Evolutionary conservation across 2,797 vertebrate species (phyloP).

Genomic region (Sitta carolinensis): DNA sequence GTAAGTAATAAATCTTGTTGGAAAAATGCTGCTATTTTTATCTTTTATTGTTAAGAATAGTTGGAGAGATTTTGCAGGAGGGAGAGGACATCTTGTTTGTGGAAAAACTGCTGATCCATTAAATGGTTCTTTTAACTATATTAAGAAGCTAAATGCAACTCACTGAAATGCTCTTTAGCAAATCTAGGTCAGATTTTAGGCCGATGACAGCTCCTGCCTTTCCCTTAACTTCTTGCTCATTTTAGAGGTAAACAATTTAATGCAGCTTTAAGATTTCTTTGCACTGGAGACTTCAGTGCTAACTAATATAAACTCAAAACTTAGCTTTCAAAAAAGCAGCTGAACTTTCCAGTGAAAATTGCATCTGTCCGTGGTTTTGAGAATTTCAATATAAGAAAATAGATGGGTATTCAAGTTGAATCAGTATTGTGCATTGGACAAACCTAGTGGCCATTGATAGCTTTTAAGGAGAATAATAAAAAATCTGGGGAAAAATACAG

Average conservation of each 20-base stretch:
- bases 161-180: not conserved
- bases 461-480: not conserved
- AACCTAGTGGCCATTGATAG: not conserved
- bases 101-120: not conserved
- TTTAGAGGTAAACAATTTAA: not conserved
- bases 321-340: not conserved
- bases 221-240: not conserved
- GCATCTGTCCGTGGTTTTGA: not conserved
- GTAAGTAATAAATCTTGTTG: not conserved
- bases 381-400: not conserved
- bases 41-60: not conserved
- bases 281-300: not conserved
- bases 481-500: accelerated
- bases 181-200: slow-evolving; percentile 12
- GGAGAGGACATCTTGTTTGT: not conserved
- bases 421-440: not conserved
- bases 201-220: not conserved
- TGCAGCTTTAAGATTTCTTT: not conserved
- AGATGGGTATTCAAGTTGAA: not conserved
- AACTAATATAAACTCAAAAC: not conserved
- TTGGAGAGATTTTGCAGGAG: not conserved
- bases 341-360: not conserved
- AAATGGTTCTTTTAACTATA: not conserved
- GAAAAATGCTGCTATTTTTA: not conserved
- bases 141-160: not conserved